Base-by-base conservation (phyloP, 37 sponge, comb jelly and placozoan species). In the Beroe forskalii region DNA sequence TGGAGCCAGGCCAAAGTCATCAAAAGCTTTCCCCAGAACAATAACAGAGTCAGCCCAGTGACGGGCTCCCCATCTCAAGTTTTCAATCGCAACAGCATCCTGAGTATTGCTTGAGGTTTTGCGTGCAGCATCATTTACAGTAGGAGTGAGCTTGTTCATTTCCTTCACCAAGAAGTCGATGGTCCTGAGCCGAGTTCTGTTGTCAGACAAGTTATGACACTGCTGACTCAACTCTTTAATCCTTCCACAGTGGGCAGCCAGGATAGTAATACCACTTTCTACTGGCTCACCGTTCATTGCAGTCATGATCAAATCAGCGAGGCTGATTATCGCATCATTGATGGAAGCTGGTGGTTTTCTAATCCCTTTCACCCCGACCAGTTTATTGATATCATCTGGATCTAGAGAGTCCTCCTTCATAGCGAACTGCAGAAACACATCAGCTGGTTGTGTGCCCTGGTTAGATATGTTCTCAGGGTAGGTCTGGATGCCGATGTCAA, bases 21-120 rank as follows among this genome's bases (percentile, higher is more conserved):
- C 86, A 24, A 41, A 80, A n/a, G 86, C 86, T 80, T 80, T 80
- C 12, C 86, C 86, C 43, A 80, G 55, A 43, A 80, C 86, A 9
- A 80, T 80, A 4, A 80, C 86, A 43, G 48, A 41, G 86, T 80
- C 86, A 80, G 86, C 86, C 86, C 86, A 80, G 27, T 80, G 86
- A 41, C 86, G 44, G 27, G 86, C 86, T 42, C 86, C 35, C 86
- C 86, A 80, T 25, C 86, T 39, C 25, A 80, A 48, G 30, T 80
- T 80, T 44, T 80, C 86, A 41, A 80, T 80, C 1, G 86, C 43
- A 4, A 80, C 55, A 20, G 55, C 86, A 23, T 80, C 40, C 35
- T 80, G 8, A 22, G 37, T 80, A 43, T 80, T 44, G 86, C 55
- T 41, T 20, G 86, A 8, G 3, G 86, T 80, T 44, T 80, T 80